Conservation (phyloP, 2,888 invertebrate species). For the Aphidius colemani region DNA sequence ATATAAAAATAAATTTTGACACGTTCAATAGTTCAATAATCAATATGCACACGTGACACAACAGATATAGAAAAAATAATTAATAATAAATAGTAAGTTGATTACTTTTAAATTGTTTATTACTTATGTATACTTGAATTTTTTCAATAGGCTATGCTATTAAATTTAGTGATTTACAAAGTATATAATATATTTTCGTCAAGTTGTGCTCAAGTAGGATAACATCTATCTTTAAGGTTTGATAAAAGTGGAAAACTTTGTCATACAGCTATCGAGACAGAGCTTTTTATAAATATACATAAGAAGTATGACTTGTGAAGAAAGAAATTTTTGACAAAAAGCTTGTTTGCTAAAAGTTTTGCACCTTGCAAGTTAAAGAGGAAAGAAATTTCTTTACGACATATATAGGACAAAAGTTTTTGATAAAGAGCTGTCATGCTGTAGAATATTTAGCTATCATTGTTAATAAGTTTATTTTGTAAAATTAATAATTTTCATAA, state of each 20-base stretch:
- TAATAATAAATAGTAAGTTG: no score
- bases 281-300: no score
- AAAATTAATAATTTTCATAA: not conserved
- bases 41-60: no score
- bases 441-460: constrained; percentile 44
- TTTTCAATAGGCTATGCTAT: no score
- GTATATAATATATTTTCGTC: no score
- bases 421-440: constrained; percentile 45
- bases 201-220: no score
- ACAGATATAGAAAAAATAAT: no score
- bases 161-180: no score
- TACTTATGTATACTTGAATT: no score
- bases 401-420: constrained; percentile 37
- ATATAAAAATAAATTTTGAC: no score
- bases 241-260: constrained; percentile 33
- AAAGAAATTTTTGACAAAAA: constrained; percentile 25
- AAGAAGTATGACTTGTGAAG: constrained; percentile 19
- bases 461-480: constrained; percentile 31
- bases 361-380: constrained; percentile 39
- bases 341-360: constrained; percentile 44
- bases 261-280: not conserved
- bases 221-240: not conserved
- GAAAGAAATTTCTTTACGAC: constrained; percentile 28
- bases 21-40: no score
- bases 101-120: no score